A percentile compares a stretch with the other conserved stretches of the same genome.
Conservation (phyloP, 2,888 invertebrate genomes). For the Acheta domesticus region DNA sequence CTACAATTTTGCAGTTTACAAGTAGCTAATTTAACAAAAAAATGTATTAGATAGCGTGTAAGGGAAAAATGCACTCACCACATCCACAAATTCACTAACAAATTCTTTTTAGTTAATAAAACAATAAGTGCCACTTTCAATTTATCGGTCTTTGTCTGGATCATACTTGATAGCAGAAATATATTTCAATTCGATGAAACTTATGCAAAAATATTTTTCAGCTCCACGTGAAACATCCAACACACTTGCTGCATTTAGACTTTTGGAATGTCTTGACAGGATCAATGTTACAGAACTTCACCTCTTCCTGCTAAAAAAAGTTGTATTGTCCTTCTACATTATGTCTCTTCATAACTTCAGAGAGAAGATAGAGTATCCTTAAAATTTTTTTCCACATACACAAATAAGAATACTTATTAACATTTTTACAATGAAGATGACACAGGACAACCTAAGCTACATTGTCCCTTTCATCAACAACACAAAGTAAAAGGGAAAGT, state of each 20-base stretch:
- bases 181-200: not conserved
- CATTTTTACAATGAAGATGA: not conserved
- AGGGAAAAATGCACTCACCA: conserved; percentile 2
- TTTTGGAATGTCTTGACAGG: conserved; percentile 12
- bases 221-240: not conserved
- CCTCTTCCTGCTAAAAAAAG: not conserved
- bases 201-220: not conserved
- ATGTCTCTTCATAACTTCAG: not conserved
- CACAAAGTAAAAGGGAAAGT: not conserved
- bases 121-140: not conserved
- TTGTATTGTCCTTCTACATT: not conserved
- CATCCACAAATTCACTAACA: not conserved
- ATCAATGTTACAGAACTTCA: not conserved
- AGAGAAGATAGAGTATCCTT: conserved; percentile 3
- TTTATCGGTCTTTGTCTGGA: not conserved
- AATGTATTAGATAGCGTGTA: not conserved
- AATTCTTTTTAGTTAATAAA: not conserved
- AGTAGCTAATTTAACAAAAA: conserved; percentile 7
- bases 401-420: not conserved
- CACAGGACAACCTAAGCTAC: not conserved
- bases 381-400: not conserved
- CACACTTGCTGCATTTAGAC: not conserved
- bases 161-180: not conserved
- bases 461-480: not conserved
- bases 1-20: not conserved